Conservation (phyloP, 2,888 invertebrate genomes). For the Rutpela maculata region DNA sequence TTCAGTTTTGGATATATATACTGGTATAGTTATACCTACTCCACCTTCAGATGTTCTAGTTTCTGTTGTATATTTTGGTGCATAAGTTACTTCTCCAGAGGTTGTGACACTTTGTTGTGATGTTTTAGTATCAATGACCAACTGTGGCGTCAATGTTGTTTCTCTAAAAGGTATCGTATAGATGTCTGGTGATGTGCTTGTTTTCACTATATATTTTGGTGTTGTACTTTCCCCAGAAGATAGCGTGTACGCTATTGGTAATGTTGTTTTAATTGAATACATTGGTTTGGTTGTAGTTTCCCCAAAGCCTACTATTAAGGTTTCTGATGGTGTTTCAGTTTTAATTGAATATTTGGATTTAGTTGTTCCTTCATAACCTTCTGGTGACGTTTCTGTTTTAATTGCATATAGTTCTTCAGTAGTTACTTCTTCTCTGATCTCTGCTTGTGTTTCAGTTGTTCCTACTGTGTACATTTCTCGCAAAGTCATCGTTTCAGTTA, state of each 20-base stretch:
- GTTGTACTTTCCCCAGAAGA: not conserved
- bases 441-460: slow-evolving; percentile 13
- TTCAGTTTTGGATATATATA: not conserved
- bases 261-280: too few species aligned
- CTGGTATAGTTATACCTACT: not conserved
- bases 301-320: not conserved
- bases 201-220: not conserved
- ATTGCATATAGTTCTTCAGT: slow-evolving; percentile 32
- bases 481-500: not conserved
- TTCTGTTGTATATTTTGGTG: not conserved
- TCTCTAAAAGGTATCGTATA: not conserved
- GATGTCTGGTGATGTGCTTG: not conserved
- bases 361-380: not conserved
- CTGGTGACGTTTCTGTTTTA: slow-evolving; percentile 1
- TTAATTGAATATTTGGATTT: not conserved
- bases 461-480: not conserved
- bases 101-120: not conserved
- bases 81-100: not conserved
- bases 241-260: not conserved
- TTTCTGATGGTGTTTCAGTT: not conserved
- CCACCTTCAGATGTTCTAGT: not conserved
- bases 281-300: slow-evolving; percentile 7
- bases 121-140: not conserved
- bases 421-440: slow-evolving; percentile 23
- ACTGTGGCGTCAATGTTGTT: not conserved